These are phyloP conservation scores for Microtus pennsylvanicus DNA, from an alignment of 2,113 vertebrate genomes.

Conservation along the genomic window DNA sequence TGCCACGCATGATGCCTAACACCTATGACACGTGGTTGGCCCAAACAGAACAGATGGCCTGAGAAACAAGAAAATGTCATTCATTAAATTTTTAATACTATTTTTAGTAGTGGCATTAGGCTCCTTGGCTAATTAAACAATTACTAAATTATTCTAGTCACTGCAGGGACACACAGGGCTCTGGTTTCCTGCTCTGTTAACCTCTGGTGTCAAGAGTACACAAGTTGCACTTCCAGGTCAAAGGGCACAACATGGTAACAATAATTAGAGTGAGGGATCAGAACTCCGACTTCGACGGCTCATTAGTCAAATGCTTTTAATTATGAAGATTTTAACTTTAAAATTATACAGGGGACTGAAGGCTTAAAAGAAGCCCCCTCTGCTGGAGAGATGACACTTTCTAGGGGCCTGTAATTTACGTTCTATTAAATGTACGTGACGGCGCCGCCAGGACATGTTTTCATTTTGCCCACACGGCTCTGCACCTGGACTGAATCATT, in stretches of 20 bases:
- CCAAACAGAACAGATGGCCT: conserved; percentile 84
- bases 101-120: conserved; percentile 91
- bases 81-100: conserved; percentile 89
- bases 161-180: conserved; percentile 87
- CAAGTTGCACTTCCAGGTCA: conserved; percentile 94
- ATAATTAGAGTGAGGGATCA: conserved; percentile 90
- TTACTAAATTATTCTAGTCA: conserved; percentile 94
- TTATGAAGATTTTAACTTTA: conserved; percentile 82
- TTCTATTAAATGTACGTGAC: neutral
- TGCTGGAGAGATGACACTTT: neutral
- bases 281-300: conserved; percentile 86
- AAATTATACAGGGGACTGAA: conserved; percentile 49
- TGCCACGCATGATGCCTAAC: neutral
- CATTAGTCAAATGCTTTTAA: conserved; percentile 87
- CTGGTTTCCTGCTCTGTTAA: conserved; percentile 96
- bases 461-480: neutral
- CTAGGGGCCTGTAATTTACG: neutral
- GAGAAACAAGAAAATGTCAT: conserved; percentile 76
- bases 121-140: conserved; percentile 93
- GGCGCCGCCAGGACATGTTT: neutral
- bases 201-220: conserved; percentile 92
- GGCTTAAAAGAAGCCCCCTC: conserved; percentile 56
- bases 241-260: conserved; percentile 92
- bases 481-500: conserved; percentile 57
- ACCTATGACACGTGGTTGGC: conserved; percentile 62